phyloP scores from a whole-genome alignment of 2,888 invertebrate genomes.

The Yponomeuta cagnagella region DNA sequence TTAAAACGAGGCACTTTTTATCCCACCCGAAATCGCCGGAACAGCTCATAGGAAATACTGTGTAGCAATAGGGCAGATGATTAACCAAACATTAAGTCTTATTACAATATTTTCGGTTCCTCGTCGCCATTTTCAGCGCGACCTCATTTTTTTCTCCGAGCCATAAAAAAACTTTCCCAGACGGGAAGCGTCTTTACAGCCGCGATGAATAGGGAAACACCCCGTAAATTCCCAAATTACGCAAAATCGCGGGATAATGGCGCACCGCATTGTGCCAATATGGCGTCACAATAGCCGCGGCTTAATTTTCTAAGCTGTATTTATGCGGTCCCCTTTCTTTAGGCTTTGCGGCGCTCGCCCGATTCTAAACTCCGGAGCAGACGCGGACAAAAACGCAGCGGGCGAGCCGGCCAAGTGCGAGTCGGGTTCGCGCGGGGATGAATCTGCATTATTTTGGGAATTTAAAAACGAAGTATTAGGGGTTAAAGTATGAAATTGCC shows the following conservation, averaged over 20 bases:
- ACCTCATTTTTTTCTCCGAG: not conserved
- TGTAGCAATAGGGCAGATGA: not conserved
- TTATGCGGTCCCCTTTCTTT: conserved; percentile 33
- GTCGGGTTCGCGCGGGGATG: too few species aligned
- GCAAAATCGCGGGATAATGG: conserved; percentile 11
- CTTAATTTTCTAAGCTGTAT: conserved; percentile 37
- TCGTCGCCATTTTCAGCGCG: not conserved
- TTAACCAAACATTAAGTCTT: not conserved
- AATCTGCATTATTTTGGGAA: too few species aligned
- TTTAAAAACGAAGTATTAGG: too few species aligned
- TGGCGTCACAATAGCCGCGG: conserved; percentile 8
- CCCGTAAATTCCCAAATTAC: conserved; percentile 10
- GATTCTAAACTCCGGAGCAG: not conserved
- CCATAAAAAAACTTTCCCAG: not conserved
- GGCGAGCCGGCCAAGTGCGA: not conserved
- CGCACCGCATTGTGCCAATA: conserved; percentile 9
- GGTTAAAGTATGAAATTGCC: too few species aligned
- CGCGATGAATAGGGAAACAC: conserved; percentile 9
- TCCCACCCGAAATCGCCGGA: not conserved
- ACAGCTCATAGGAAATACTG: too few species aligned
- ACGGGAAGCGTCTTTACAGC: not conserved
- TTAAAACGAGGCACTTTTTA: too few species aligned
- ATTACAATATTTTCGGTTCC: not conserved
- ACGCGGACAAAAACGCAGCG: not conserved
- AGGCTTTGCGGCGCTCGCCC: conserved; percentile 31